Evolutionary conservation across 2,888 invertebrate genomes (phyloP).

Genomic region (Patella caerulea): DNA sequence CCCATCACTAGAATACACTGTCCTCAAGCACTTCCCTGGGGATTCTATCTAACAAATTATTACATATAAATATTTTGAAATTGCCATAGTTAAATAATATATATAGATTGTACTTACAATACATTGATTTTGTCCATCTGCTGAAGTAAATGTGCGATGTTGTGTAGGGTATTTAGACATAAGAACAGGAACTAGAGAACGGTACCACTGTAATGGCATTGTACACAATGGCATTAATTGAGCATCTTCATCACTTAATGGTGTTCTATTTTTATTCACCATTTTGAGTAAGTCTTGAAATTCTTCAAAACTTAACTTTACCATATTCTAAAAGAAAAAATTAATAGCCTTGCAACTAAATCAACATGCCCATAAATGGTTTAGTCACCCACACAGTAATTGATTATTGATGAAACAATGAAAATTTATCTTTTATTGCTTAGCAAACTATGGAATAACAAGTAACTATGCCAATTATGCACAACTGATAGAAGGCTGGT

Average conservation of each 20-base stretch:
- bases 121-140: constrained; percentile 77
- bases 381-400: too few species aligned
- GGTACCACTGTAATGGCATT: constrained; percentile 79
- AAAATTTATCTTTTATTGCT: too few species aligned
- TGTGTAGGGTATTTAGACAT: constrained; percentile 77
- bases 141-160: constrained; percentile 76
- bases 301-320: constrained; percentile 76
- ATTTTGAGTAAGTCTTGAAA: constrained; percentile 77
- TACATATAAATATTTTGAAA: too few species aligned
- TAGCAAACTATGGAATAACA: too few species aligned
- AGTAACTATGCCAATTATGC: too few species aligned
- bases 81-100: background rate
- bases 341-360: too few species aligned
- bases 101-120: constrained; percentile 71
- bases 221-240: constrained; percentile 76
- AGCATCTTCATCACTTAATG: constrained; percentile 77
- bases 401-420: too few species aligned
- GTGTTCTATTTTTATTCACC: constrained; percentile 74
- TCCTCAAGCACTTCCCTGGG: too few species aligned
- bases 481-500: too few species aligned
- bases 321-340: constrained; percentile 27
- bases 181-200: constrained; percentile 77
- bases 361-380: too few species aligned
- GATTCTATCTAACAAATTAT: too few species aligned
- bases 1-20: too few species aligned